Conservation (phyloP, 2,113 vertebrate species). For the Daphoenositta chrysoptera region DNA sequence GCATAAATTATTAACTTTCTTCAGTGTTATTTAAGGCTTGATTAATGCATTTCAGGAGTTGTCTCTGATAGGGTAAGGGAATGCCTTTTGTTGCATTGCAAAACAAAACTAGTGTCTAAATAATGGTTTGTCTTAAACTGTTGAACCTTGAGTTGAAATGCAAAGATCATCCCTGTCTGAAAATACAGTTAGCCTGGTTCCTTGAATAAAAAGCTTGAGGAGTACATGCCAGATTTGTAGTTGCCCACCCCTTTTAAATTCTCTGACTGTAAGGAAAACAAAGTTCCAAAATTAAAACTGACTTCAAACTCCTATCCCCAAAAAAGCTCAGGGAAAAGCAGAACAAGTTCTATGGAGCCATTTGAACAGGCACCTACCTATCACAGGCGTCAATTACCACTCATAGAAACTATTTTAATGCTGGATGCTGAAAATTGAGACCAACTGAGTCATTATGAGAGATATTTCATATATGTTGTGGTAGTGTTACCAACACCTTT, state of each 20-base stretch:
- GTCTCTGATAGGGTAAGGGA: conserved; percentile 8
- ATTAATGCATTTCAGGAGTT: conserved; percentile 57
- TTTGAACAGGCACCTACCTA: neutral
- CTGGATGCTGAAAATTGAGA: neutral
- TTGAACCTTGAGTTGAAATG: conserved; percentile 32
- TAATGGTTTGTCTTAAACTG: neutral
- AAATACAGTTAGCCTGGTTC: neutral
- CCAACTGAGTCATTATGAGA: neutral
- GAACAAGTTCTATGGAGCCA: neutral
- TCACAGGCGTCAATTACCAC: fast-evolving
- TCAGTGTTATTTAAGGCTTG: conserved; percentile 66
- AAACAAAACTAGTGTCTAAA: conserved; percentile 43
- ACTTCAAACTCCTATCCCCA: neutral
- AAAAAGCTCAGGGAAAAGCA: neutral
- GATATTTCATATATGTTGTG: neutral
- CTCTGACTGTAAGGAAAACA: neutral
- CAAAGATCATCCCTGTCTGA: neutral
- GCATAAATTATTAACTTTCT: conserved; percentile 77
- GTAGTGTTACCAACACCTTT: neutral
- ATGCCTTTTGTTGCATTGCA: conserved; percentile 54
- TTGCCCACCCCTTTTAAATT: neutral
- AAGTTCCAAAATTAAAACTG: neutral
- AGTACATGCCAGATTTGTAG: neutral
- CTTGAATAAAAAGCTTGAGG: neutral
- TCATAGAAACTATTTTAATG: neutral